These are phyloP conservation scores for Bostrychus sinensis DNA, from an alignment of 2,113 vertebrate species.

Conservation along the genomic window DNA sequence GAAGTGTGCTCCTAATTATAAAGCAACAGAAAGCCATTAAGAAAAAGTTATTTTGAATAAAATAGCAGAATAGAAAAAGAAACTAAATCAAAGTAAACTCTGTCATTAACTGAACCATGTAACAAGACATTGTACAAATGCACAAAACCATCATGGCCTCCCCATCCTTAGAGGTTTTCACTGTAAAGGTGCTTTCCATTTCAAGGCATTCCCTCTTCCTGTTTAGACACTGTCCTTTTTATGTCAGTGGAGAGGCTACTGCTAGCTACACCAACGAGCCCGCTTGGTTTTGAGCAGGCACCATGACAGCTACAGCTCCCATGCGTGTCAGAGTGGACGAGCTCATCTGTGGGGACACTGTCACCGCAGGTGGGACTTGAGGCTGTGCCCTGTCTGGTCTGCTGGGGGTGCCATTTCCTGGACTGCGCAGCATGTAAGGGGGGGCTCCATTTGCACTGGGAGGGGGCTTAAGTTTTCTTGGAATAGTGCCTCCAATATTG, in stretches of 20 bases:
- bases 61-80: constrained; percentile 38
- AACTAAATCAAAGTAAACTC: constrained; percentile 18
- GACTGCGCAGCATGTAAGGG: constrained; percentile 43
- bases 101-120: not conserved
- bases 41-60: constrained; percentile 25
- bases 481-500: constrained; percentile 62
- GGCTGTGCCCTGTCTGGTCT: constrained; percentile 80
- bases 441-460: constrained; percentile 63
- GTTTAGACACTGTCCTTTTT: not conserved
- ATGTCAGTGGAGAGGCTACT: not conserved
- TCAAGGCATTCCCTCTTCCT: constrained; percentile 38
- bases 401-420: constrained; percentile 41
- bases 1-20: not conserved
- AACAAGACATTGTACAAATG: constrained; percentile 21
- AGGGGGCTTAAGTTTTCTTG: constrained; percentile 56
- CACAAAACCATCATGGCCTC: constrained; percentile 15
- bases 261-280: constrained; percentile 86
- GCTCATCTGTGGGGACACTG: constrained; percentile 60
- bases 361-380: constrained; percentile 63
- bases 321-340: constrained; percentile 78
- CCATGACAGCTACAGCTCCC: constrained; percentile 84
- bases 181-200: constrained; percentile 30
- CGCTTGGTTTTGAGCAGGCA: constrained; percentile 85
- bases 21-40: not conserved
- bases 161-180: constrained; percentile 11